A percentile compares a stretch with the other conserved stretches of the same genome.
phyloP scores from a whole-genome alignment of 2,888 invertebrate species.

The Lottia scabra region DNA sequence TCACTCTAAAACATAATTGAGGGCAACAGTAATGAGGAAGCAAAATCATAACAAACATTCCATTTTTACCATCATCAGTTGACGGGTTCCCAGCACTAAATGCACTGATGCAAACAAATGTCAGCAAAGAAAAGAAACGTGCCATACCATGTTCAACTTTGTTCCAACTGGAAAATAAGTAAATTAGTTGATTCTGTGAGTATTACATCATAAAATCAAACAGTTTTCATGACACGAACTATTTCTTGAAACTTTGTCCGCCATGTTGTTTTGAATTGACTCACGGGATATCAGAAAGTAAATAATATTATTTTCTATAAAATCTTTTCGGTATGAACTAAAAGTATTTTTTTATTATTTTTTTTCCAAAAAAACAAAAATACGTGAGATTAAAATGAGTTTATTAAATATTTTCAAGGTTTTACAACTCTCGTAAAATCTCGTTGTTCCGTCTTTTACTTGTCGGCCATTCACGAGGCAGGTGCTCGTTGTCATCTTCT shows the following conservation, averaged over 20 bases:
- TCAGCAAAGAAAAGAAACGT: background rate
- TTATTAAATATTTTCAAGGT: background rate
- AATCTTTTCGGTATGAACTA: no score
- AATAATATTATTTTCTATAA: no score
- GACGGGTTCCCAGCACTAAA: no score
- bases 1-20: no score
- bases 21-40: no score
- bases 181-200: no score
- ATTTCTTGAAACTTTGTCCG: background rate
- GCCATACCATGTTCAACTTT: background rate
- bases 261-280: slow-evolving; percentile 2
- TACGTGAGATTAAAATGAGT: background rate
- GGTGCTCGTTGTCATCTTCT: background rate
- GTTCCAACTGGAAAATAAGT: background rate
- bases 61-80: no score
- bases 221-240: background rate
- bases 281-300: background rate
- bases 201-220: no score
- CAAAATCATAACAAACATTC: no score
- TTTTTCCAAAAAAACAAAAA: background rate
- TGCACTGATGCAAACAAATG: background rate
- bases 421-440: slow-evolving; percentile 2
- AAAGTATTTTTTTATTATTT: no score
- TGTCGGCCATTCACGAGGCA: slow-evolving; percentile 8
- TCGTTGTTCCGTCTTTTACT: slow-evolving; percentile 4